These are phyloP conservation scores for Antheraea pernyi DNA, from an alignment of 1,140 invertebrate genomes.

Conservation along the genomic window DNA sequence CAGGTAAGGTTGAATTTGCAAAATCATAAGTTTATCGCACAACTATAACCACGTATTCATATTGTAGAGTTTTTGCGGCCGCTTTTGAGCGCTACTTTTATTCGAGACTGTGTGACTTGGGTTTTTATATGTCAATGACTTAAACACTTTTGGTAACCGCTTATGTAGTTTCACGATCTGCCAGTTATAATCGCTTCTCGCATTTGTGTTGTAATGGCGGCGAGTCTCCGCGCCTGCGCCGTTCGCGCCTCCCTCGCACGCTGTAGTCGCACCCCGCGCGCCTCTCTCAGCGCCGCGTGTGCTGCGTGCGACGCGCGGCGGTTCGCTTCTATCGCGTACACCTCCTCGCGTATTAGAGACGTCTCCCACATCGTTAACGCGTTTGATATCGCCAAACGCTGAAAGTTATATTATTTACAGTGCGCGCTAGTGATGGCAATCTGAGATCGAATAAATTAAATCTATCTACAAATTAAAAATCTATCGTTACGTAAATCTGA, in stretches of 20 bases:
- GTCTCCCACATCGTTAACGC: slow-evolving; percentile 55
- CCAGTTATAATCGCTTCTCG: slow-evolving; percentile 44
- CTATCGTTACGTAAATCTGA: too few species aligned
- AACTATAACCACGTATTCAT: too few species aligned
- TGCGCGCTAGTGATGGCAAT: too few species aligned
- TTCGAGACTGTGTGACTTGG: too few species aligned
- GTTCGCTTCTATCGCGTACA: slow-evolving; percentile 37
- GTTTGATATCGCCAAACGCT: slow-evolving; percentile 56
- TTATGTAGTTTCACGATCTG: neutral
- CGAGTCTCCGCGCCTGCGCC: slow-evolving; percentile 33
- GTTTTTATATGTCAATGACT: too few species aligned
- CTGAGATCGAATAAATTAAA: too few species aligned
- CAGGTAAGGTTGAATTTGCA: too few species aligned
- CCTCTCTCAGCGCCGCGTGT: slow-evolving; percentile 32
- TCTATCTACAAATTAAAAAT: too few species aligned
- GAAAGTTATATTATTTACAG: slow-evolving; percentile 11
- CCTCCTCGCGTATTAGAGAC: slow-evolving; percentile 39
- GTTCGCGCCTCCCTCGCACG: slow-evolving; percentile 25
- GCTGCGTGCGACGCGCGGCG: slow-evolving; percentile 34
- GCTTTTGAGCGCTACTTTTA: too few species aligned
- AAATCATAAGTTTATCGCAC: too few species aligned
- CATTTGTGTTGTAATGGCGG: slow-evolving; percentile 43
- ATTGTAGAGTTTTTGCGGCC: too few species aligned
- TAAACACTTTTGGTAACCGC: neutral
- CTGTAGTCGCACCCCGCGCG: slow-evolving; percentile 24